Conservation (phyloP, 2,113 vertebrate genomes). For the Merops nubicus region DNA sequence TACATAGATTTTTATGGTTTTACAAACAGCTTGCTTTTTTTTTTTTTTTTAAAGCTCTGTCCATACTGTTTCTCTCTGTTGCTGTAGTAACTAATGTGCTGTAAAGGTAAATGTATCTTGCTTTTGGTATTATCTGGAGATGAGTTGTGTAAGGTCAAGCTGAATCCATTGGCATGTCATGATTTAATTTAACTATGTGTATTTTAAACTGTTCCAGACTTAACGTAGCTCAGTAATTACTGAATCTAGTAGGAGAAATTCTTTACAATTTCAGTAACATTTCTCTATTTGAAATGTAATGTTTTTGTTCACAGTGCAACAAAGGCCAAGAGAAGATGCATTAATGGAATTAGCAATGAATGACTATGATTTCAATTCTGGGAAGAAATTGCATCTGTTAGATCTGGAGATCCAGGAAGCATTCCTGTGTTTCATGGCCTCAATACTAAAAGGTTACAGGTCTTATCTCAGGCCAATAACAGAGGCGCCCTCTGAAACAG, state of each 20-base stretch:
- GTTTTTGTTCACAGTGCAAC: slow-evolving; percentile 83
- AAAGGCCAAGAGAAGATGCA: slow-evolving; percentile 89
- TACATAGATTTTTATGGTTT: background rate
- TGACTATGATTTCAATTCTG: slow-evolving; percentile 88
- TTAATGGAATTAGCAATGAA: slow-evolving; percentile 89
- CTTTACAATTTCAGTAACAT: too few species aligned
- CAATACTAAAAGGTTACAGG: slow-evolving; percentile 96
- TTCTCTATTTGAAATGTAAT: background rate
- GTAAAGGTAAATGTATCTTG: background rate
- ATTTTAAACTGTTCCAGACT: background rate
- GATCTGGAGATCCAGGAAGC: slow-evolving; percentile 98
- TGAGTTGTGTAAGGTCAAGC: background rate
- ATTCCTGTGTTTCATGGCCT: slow-evolving; percentile 97
- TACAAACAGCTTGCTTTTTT: background rate
- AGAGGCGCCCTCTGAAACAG: slow-evolving; percentile 95
- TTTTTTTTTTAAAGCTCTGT: background rate
- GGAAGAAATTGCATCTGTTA: slow-evolving; percentile 89
- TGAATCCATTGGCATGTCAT: background rate
- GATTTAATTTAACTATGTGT: background rate
- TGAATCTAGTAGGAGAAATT: background rate
- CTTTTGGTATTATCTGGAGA: background rate
- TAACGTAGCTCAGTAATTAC: background rate
- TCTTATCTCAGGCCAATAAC: slow-evolving; percentile 94
- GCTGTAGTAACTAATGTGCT: background rate
- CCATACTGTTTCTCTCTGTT: background rate